phyloP scores from a whole-genome alignment of 2,113 vertebrate species.

The Oreocharis arfaki region DNA sequence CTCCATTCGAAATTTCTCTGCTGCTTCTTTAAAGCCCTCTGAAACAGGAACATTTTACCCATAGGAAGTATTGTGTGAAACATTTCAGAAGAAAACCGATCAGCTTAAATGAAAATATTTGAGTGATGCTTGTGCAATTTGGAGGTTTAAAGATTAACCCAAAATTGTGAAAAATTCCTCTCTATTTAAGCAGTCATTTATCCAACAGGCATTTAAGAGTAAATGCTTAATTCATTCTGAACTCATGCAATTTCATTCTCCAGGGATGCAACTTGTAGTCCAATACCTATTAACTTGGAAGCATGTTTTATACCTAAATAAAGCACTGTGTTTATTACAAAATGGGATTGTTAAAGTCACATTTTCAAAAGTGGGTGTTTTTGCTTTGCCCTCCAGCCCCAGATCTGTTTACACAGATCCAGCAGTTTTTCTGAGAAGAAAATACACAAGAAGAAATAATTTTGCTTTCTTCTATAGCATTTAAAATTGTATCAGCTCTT shows the following conservation, averaged over 20 bases:
- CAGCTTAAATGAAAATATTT: neutral
- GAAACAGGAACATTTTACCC: constrained; percentile 30
- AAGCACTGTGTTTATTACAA: neutral
- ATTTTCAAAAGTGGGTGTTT: neutral
- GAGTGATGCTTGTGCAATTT: neutral
- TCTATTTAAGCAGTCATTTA: neutral
- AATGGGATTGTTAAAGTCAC: neutral
- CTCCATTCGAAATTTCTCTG: constrained; percentile 97
- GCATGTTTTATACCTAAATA: neutral
- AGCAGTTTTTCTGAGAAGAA: neutral
- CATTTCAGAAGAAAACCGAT: neutral
- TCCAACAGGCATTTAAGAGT: neutral
- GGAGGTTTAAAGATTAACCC: neutral
- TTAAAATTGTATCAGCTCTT: neutral
- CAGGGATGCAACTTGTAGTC: neutral
- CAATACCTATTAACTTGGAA: neutral
- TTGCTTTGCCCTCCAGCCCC: neutral
- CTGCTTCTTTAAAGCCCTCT: constrained; percentile 99
- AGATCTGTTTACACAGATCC: neutral
- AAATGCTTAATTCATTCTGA: neutral
- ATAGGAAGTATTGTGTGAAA: neutral
- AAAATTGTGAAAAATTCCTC: neutral
- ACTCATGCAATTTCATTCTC: neutral
- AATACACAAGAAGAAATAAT: neutral
- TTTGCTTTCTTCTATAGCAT: neutral